Conservation (phyloP, 2,113 vertebrate species). For the Suncus etruscus region DNA sequence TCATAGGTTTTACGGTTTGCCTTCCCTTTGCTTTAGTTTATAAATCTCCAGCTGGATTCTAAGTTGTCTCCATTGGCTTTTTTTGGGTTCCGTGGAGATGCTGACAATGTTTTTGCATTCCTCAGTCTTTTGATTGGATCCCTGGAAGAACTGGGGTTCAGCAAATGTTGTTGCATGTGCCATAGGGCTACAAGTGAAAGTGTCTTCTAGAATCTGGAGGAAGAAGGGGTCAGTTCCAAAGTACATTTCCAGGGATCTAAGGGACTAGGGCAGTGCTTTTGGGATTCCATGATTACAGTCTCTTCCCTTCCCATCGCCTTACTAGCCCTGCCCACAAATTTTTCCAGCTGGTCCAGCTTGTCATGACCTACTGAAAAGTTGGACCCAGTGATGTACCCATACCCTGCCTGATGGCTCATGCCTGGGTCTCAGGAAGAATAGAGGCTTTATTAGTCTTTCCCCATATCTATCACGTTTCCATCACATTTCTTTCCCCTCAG, state of each 20-base stretch:
- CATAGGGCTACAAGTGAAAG: no score
- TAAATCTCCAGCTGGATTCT: not conserved
- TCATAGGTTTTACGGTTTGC: not conserved
- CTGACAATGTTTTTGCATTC: not conserved
- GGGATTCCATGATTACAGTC: not conserved
- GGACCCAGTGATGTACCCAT: conserved; percentile 33
- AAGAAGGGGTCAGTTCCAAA: not conserved
- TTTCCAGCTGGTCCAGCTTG: conserved; percentile 42
- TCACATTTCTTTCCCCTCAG: conserved; percentile 22
- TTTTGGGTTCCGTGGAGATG: not conserved
- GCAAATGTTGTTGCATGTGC: fast-evolving
- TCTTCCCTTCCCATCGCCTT: not conserved
- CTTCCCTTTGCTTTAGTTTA: not conserved
- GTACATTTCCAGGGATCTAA: not conserved
- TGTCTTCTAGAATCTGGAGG: not conserved
- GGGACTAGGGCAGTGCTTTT: not conserved
- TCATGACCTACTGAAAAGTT: conserved; percentile 34
- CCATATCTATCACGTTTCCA: conserved; percentile 77
- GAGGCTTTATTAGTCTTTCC: conserved; percentile 71
- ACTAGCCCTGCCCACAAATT: not conserved
- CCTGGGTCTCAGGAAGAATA: conserved; percentile 52
- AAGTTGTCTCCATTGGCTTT: not conserved
- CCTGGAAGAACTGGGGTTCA: fast-evolving
- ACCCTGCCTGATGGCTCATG: conserved; percentile 37
- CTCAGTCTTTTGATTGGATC: fast-evolving